phyloP scores from a whole-genome alignment of 2,888 invertebrate species.

The Nephrotoma flavescens region DNA sequence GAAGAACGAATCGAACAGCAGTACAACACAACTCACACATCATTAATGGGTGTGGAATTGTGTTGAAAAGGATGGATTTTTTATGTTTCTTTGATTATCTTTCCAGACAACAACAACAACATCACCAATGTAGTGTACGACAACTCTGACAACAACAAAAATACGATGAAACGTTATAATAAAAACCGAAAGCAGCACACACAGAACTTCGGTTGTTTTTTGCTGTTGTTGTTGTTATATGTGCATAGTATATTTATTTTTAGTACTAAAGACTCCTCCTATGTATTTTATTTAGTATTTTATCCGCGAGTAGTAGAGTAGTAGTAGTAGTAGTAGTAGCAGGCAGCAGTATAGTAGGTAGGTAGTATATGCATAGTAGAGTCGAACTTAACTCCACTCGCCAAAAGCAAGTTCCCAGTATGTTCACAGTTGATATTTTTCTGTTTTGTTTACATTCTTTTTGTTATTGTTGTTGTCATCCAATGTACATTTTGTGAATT shows the following conservation, averaged over 20 bases:
- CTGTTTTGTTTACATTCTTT: background rate
- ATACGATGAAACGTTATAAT: background rate
- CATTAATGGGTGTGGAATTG: background rate
- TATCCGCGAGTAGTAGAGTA: background rate
- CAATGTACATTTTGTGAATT: background rate
- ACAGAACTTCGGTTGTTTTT: background rate
- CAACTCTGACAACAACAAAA: background rate
- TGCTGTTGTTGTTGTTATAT: background rate
- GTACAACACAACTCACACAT: background rate
- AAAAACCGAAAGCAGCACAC: background rate
- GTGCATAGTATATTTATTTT: background rate
- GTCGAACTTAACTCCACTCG: background rate
- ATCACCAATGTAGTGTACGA: background rate
- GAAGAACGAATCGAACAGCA: background rate
- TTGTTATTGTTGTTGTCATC: background rate
- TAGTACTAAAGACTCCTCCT: background rate
- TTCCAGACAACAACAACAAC: background rate
- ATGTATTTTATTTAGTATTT: background rate
- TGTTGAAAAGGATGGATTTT: background rate
- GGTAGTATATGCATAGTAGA: background rate
- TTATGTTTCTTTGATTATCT: constrained; percentile 3
- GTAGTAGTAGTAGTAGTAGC: background rate
- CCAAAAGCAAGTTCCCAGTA: background rate
- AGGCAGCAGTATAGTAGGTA: background rate
- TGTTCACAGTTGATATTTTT: background rate